Conservation (phyloP, 2,797 vertebrate genomes). For the Botia almorhae region DNA sequence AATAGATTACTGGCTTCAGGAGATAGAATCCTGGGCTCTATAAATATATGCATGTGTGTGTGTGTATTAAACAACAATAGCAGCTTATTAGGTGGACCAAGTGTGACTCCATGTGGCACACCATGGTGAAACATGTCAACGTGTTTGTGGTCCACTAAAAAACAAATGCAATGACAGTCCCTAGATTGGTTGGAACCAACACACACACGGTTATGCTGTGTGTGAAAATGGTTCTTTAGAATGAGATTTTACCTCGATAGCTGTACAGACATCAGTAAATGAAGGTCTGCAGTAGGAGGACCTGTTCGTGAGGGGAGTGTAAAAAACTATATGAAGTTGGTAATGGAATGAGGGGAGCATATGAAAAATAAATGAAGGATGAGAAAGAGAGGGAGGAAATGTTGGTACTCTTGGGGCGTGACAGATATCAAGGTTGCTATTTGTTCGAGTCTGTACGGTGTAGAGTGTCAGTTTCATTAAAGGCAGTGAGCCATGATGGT, state of each 20-base stretch:
- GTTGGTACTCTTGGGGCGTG: slow-evolving; percentile 8
- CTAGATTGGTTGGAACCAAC: background rate
- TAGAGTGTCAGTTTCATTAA: slow-evolving; percentile 37
- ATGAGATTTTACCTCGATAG: slow-evolving; percentile 15
- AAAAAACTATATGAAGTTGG: slow-evolving; percentile 37
- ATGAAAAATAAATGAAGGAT: slow-evolving; percentile 47
- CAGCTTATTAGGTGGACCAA: background rate
- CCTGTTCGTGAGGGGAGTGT: slow-evolving; percentile 28
- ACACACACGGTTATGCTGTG: background rate
- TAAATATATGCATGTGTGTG: slow-evolving; percentile 18
- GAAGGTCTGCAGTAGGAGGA: slow-evolving; percentile 5
- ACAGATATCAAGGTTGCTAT: slow-evolving; percentile 35
- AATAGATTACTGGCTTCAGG: slow-evolving; percentile 45
- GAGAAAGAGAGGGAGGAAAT: slow-evolving; percentile 52
- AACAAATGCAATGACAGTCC: background rate
- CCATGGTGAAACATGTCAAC: background rate
- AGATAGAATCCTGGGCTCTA: slow-evolving; percentile 12
- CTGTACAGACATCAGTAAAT: slow-evolving; percentile 25
- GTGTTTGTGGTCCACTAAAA: background rate
- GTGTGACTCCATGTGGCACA: slow-evolving; percentile 33
- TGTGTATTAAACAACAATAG: background rate
- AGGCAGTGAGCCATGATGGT: slow-evolving; percentile 30
- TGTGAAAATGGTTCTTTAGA: background rate
- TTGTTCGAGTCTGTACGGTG: slow-evolving; percentile 1
- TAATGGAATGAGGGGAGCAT: slow-evolving; percentile 36